Evolutionary conservation across 2,113 vertebrate species (phyloP).

Genomic region (Ibidorhyncha struthersii): DNA sequence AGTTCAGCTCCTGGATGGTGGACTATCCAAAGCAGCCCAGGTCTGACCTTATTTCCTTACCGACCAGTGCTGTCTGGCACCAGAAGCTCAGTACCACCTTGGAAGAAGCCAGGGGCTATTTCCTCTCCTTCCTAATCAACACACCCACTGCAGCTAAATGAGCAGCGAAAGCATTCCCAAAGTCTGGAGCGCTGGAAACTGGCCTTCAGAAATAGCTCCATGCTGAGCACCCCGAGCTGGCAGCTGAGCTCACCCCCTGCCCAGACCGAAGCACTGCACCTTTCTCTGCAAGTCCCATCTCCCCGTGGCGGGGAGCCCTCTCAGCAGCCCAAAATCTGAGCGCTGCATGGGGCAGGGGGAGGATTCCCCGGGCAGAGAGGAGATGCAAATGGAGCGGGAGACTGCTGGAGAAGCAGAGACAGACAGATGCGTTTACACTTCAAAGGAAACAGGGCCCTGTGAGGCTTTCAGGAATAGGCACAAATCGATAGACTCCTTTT

Average conservation of each 20-base stretch:
- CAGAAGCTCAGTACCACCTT: accelerated
- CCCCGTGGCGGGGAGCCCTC: neutral
- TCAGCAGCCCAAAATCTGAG: neutral
- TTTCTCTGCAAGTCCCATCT: neutral
- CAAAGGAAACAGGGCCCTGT: slow-evolving; percentile 19
- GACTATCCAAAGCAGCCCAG: neutral
- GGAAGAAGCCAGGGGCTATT: neutral
- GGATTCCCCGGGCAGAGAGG: neutral
- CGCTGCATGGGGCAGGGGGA: neutral
- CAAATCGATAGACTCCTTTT: slow-evolving; percentile 51
- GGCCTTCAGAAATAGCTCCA: neutral
- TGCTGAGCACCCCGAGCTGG: neutral
- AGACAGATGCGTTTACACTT: slow-evolving; percentile 61
- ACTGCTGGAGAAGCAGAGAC: neutral
- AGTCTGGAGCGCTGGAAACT: neutral
- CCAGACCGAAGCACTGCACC: neutral
- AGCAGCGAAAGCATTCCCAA: accelerated
- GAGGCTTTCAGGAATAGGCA: slow-evolving; percentile 6
- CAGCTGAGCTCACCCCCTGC: neutral
- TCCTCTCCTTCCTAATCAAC: neutral
- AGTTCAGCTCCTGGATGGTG: neutral
- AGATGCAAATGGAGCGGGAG: slow-evolving; percentile 15
- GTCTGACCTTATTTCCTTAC: neutral
- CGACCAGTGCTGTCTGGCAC: neutral
- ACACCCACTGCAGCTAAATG: neutral